A percentile compares a stretch with the other conserved stretches of the same genome.
Conservation (phyloP, 2,113 vertebrate species). For the Corythornis vintsioides region DNA sequence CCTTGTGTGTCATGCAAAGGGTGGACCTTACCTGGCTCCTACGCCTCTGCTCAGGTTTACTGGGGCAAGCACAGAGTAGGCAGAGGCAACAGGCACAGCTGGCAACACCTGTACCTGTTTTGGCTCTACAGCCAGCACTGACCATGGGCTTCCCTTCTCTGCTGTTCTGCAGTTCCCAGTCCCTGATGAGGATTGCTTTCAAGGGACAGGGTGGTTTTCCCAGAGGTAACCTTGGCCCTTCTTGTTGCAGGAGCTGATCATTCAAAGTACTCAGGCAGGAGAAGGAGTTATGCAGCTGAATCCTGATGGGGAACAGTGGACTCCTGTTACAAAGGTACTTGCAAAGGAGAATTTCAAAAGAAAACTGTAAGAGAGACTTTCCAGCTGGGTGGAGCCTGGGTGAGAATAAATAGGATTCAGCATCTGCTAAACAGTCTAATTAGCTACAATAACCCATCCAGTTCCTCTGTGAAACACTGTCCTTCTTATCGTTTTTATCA, state of each 20-base stretch:
- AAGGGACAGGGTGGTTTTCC: background rate
- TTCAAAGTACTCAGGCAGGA: background rate
- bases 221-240: background rate
- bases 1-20: background rate
- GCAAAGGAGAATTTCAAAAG: background rate
- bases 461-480: background rate
- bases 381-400: background rate
- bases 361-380: background rate
- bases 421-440: background rate
- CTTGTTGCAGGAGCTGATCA: background rate
- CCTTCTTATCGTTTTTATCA: background rate
- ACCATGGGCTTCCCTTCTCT: background rate
- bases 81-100: accelerated
- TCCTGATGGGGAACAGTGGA: background rate
- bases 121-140: background rate
- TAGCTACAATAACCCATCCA: background rate
- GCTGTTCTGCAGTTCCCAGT: background rate
- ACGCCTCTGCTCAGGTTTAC: background rate
- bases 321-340: slow-evolving; percentile 16
- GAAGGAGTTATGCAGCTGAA: background rate
- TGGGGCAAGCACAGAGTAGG: background rate
- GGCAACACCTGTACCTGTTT: background rate
- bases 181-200: background rate
- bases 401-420: background rate
- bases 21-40: slow-evolving; percentile 7